phyloP scores from a whole-genome alignment of 2,113 vertebrate genomes.

The Oophaga pumilio region DNA sequence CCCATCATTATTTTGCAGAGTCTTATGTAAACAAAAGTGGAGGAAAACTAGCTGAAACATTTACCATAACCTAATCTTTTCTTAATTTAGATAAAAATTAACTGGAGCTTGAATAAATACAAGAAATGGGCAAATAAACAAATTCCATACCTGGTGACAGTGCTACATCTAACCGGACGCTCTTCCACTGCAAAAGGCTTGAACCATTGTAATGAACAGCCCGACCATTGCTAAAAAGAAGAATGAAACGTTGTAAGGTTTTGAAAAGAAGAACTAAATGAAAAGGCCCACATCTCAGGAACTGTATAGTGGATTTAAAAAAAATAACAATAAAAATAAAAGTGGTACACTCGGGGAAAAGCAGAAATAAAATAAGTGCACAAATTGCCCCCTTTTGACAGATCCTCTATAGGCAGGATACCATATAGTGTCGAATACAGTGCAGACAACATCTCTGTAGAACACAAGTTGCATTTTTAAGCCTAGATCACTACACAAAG shows the following conservation, averaged over 20 bases:
- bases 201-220: conserved; percentile 98
- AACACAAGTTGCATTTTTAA: too few relatives aligned
- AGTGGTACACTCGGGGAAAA: too few relatives aligned
- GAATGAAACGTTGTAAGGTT: conserved; percentile 18
- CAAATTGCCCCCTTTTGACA: too few relatives aligned
- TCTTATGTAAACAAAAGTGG: neutral
- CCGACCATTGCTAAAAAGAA: conserved; percentile 84
- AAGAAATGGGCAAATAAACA: neutral
- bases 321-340: neutral
- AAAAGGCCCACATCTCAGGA: too few relatives aligned
- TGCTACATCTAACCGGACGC: conserved; percentile 91
- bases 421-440: too few relatives aligned
- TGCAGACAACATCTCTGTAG: too few relatives aligned
- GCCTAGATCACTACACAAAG: too few relatives aligned
- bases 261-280: neutral
- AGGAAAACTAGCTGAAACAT: neutral
- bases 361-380: too few relatives aligned
- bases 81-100: neutral
- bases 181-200: conserved; percentile 98
- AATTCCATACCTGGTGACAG: conserved; percentile 87
- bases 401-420: too few relatives aligned
- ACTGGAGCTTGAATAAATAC: neutral
- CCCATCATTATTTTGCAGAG: neutral
- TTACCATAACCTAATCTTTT: neutral
- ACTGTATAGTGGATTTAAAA: neutral